Evolutionary conservation across 2,797 vertebrate species (phyloP), one percentile per base, ranked within the genome.

Genomic region (Chiropotes sagulatus): DNA sequence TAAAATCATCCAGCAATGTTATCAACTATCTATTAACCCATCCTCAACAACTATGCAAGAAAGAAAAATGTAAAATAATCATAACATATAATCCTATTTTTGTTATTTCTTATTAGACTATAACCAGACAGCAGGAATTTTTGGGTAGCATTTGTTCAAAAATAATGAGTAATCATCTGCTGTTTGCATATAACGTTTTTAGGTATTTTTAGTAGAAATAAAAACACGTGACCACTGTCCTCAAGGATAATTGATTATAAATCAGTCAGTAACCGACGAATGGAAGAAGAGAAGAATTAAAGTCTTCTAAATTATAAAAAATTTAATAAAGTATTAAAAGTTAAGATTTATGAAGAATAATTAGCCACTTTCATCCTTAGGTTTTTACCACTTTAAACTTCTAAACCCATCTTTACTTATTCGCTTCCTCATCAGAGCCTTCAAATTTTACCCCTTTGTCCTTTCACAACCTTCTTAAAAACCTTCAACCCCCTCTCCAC

Each of bases 11-110:
- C 22, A 80, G 7, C 39, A 24, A 28, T 30, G 13, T 75, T 30
- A 75, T 94, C 5, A 92, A 22, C 64, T 70, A 14, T 61, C 19
- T 58, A 70, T 75, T 57, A 83, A 57, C 15, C 33, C 41, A 70
- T 83, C 2, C 26, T 14, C 8, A 75, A 72, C 24, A 81, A 82
- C 20, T 52, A 36, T 46, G 57, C 10, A 52, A 88, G 4, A 75
- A 86, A 76, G 75, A 41, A 64, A 96, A 84, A 81, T 46, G 39
- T 80, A 50, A 93, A 96, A 73, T 81, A 61, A 89, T 82, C 15
- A 88, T 30, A 67, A 73, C 80, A 75, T 36, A 39, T 2, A 91
- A 67, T 12, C 54, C 33, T 73, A 48, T 79, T 94, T 48, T 67
- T 39, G 39, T 36, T 78, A 28, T 61, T 86, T 95, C 28, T 48